These are phyloP conservation scores for Mesitornis unicolor DNA, from an alignment of 2,113 vertebrate species.

Conservation along the genomic window DNA sequence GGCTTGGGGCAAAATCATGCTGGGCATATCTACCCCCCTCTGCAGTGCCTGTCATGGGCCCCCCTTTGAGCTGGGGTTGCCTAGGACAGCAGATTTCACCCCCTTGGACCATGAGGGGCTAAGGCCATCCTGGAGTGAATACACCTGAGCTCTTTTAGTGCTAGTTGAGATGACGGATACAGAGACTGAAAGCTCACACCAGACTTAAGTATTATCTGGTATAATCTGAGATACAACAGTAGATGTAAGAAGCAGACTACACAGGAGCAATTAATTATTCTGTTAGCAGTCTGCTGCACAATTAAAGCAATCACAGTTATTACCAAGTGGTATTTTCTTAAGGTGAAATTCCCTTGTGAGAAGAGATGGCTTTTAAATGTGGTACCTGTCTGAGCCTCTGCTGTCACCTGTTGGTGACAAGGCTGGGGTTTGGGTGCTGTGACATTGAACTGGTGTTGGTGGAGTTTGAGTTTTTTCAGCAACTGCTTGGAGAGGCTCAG, in stretches of 20 bases:
- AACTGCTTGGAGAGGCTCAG: not conserved
- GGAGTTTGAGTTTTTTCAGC: not conserved
- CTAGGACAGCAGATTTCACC: not conserved
- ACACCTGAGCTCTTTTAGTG: not conserved
- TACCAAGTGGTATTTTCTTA: not conserved
- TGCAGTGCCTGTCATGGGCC: rapidly evolving
- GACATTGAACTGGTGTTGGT: not conserved
- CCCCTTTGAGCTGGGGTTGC: not conserved
- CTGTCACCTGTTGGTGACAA: not conserved
- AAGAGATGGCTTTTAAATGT: not conserved
- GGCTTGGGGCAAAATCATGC: rapidly evolving
- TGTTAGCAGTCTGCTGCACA: not conserved
- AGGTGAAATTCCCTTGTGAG: not conserved
- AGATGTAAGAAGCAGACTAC: not conserved
- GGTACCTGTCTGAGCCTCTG: not conserved
- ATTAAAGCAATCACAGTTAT: not conserved
- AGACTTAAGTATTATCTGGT: not conserved
- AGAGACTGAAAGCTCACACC: not conserved
- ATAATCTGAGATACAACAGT: not conserved
- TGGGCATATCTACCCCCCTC: not conserved
- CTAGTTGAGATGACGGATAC: rapidly evolving
- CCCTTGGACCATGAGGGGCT: no score
- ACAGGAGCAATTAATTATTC: not conserved
- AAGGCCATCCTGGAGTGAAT: not conserved
- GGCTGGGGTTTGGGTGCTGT: not conserved